Conservation (phyloP, 2,888 invertebrate species). For the Temnothorax rugatulus region DNA sequence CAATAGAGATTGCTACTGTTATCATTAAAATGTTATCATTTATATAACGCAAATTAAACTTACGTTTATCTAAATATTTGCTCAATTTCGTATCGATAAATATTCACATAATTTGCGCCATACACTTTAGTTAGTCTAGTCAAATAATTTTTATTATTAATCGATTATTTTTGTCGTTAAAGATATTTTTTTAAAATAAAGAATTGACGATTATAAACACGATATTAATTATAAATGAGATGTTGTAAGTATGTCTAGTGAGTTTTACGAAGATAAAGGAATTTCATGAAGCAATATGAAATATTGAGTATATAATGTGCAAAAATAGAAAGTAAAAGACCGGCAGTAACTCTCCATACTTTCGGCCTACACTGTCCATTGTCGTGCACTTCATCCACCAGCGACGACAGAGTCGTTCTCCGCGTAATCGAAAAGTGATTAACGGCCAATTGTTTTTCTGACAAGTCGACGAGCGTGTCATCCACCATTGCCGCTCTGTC, state of each 20-base stretch:
- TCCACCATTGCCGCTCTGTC: constrained; percentile 40
- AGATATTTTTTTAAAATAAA: neutral
- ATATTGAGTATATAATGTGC: neutral
- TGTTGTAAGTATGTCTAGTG: neutral
- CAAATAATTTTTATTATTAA: neutral
- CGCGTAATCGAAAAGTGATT: constrained; percentile 51
- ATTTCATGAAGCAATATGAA: neutral
- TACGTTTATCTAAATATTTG: neutral
- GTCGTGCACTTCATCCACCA: constrained; percentile 21
- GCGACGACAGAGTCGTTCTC: constrained; percentile 42
- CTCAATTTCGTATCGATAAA: neutral
- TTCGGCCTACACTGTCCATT: constrained; percentile 34
- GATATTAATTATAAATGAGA: constrained; percentile 2
- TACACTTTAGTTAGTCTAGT: neutral
- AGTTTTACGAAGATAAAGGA: neutral
- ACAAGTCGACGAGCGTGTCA: constrained; percentile 49
- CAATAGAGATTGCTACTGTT: neutral
- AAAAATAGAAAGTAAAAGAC: constrained; percentile 35
- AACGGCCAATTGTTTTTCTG: constrained; percentile 51
- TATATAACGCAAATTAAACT: neutral
- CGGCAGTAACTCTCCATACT: constrained; percentile 15
- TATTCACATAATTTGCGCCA: neutral
- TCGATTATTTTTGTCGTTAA: neutral
- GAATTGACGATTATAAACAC: neutral
- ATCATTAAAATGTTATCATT: neutral